phyloP scores from a whole-genome alignment of 2,797 vertebrate species.

The Phrynocephalus guinanensis region DNA sequence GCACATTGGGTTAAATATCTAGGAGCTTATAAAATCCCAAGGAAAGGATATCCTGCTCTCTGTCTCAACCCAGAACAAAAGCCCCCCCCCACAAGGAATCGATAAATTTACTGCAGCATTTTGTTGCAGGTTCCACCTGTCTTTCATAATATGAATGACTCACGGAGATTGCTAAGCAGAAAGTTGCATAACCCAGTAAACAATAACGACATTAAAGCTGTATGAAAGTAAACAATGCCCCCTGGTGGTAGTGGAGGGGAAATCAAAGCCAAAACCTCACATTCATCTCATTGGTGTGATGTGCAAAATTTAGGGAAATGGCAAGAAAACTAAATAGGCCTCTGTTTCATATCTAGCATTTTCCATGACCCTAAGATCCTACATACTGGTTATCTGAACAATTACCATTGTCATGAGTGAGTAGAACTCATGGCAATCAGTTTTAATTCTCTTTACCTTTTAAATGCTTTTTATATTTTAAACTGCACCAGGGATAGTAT shows the following conservation, averaged over 20 bases:
- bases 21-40: not conserved
- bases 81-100: too few species aligned
- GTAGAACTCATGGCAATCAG: too few species aligned
- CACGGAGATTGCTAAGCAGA: not conserved
- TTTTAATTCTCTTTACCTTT: too few species aligned
- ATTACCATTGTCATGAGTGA: not conserved
- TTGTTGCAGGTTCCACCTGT: not conserved
- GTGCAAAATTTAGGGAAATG: not conserved
- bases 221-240: constrained; percentile 65
- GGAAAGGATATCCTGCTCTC: not conserved
- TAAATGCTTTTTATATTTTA: too few species aligned
- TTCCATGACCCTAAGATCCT: too few species aligned
- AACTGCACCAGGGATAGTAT: too few species aligned
- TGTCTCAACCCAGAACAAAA: not conserved
- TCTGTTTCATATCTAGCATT: not conserved
- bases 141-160: not conserved
- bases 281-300: not conserved
- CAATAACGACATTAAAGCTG: not conserved
- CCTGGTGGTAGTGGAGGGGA: constrained; percentile 63
- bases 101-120: not conserved
- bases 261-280: not conserved
- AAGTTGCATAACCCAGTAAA: too few species aligned
- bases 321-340: not conserved
- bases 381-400: not conserved
- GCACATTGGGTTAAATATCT: not conserved